Percentiles rank a stretch among this genome's conserved stretches.
Conservation (phyloP, 2,113 vertebrate genomes). For the Rana temporaria region DNA sequence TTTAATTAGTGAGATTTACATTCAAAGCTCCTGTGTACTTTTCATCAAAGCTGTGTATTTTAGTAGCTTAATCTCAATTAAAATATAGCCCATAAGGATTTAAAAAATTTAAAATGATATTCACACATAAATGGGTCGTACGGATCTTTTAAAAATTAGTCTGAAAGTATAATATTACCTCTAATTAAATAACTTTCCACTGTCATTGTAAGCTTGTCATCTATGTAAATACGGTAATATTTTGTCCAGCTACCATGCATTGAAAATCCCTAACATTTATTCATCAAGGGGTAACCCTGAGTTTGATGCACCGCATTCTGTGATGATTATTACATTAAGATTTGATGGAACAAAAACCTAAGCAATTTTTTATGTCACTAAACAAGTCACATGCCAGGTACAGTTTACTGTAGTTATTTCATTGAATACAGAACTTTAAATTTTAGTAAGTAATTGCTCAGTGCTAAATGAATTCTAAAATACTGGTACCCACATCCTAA, state of each 20-base stretch:
- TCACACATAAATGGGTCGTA: slow-evolving; percentile 28
- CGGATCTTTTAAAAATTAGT: neutral
- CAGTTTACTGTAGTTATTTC: too few species aligned
- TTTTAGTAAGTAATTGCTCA: too few species aligned
- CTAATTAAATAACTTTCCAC: slow-evolving; percentile 12
- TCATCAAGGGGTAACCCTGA: neutral
- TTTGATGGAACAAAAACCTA: too few species aligned
- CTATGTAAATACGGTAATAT: neutral
- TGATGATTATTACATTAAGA: too few species aligned
- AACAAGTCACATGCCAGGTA: too few species aligned
- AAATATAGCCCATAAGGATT: slow-evolving; percentile 56
- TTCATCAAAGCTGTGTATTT: slow-evolving; percentile 62
- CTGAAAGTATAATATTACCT: slow-evolving; percentile 20
- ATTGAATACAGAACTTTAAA: too few species aligned
- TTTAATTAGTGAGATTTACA: slow-evolving; percentile 71
- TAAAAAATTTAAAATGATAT: slow-evolving; percentile 46
- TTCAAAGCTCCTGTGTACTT: slow-evolving; percentile 66
- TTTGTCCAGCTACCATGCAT: neutral
- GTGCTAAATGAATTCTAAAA: too few species aligned
- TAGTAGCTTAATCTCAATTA: slow-evolving; percentile 64
- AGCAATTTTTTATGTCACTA: too few species aligned
- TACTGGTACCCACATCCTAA: too few species aligned
- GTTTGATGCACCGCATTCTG: too few species aligned
- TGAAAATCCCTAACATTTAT: neutral
- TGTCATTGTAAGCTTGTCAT: neutral